Base-by-base conservation (phyloP, 2,797 vertebrate genomes). In the Melanogrammus aeglefinus region DNA sequence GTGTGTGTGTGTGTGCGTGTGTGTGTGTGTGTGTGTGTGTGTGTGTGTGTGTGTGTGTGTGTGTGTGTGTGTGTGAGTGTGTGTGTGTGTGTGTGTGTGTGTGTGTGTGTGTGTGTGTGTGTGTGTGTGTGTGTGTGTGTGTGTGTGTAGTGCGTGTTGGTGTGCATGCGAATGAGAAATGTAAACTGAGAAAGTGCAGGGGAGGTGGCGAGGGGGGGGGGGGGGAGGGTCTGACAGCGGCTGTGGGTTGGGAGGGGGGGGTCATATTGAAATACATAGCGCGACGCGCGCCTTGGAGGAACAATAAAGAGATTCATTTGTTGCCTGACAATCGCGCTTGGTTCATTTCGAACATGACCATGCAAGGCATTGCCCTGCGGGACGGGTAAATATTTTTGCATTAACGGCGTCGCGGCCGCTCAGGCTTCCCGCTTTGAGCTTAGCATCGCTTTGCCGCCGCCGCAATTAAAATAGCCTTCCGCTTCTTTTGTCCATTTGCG, bases 151-250 rank as follows among this genome's bases (percentile, higher is more conserved):
- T 36, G 57, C 24, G 18, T 66, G 51, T 38, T 51, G 75, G 74
- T 75, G 83, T 51, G 76, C 41, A 2, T 41, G 66, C 21, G 66
- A 80, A 78, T 80, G 86, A 86, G 90, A 87, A 92, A 92, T 88
- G 90, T 84, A 92, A 92, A 92, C 89, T 90, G 90, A 92, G 86
- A 91, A 92, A 91, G 91, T 88, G 80, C 83, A 7, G 36, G 7
- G 7, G 36, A 38, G 36, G 36, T 38, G 36, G 36, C 41, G 39
- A 80, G 80, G 88, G 89, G 89, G 88, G 87, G 75, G 39, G 39
- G 39, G 6, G 6, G 10, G 1, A 14, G 41, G 41, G 41, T 44
- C 14, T 13, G 41, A 44, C 41, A 14, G 10, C 10, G 41, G 41
- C 13, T 44, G 10, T 12, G 10, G 41, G 39, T 2, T 2, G 39